phyloP scores from a whole-genome alignment of 2,113 vertebrate genomes.

The Herpetotheres cachinnans region DNA sequence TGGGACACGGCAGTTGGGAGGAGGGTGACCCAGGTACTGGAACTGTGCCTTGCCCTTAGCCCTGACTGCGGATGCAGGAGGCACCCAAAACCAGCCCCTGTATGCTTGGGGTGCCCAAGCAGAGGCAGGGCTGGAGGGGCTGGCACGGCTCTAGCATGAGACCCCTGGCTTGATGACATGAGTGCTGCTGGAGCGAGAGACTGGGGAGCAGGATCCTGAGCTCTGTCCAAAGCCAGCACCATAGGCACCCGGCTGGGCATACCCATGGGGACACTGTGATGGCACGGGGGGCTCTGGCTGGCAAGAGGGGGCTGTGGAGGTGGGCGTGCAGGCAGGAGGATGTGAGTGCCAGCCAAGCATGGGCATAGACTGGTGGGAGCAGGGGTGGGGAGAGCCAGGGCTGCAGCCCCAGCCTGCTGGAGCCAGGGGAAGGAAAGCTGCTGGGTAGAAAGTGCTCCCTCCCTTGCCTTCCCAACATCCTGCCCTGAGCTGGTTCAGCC shows the following conservation, averaged over 20 bases:
- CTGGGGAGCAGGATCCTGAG: accelerated
- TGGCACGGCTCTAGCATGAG: background rate
- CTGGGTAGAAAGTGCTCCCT: background rate
- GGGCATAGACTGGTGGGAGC: background rate
- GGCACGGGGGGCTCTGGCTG: background rate
- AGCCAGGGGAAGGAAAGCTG: background rate
- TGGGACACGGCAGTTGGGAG: background rate
- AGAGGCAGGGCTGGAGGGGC: background rate
- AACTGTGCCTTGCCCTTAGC: background rate
- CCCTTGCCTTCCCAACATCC: background rate
- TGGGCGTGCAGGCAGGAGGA: background rate
- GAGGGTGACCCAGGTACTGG: background rate
- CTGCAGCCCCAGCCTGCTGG: background rate
- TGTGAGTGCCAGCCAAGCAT: background rate
- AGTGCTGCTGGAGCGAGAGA: background rate
- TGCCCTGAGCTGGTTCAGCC: background rate
- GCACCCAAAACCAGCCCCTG: background rate
- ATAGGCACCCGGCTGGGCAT: background rate
- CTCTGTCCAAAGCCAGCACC: background rate
- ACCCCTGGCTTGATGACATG: background rate
- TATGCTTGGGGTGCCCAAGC: background rate
- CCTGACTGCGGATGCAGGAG: background rate
- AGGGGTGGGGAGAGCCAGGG: background rate
- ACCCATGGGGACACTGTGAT: background rate
- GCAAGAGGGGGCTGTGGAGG: background rate